Conservation (phyloP, 53 echinoderm and acorn worm species). For the Astropecten irregularis region DNA sequence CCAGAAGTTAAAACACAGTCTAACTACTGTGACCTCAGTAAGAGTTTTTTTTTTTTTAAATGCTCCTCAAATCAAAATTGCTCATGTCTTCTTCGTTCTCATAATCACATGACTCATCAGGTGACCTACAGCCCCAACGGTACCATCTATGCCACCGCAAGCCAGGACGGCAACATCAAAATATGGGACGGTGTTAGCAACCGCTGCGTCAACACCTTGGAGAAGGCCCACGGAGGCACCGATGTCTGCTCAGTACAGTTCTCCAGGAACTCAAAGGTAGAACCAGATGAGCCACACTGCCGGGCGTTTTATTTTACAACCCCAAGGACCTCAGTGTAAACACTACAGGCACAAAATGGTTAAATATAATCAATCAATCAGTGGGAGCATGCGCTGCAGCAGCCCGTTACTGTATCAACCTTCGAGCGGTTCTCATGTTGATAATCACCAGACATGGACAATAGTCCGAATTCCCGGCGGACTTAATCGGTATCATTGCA, state of each 20-base stretch:
- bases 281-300: too few species aligned
- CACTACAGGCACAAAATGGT: background rate
- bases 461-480: too few species aligned
- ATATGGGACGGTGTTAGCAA: slow-evolving; percentile 97
- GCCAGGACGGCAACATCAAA: slow-evolving; percentile 88
- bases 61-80: too few species aligned
- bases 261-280: slow-evolving; percentile 94
- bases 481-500: too few species aligned
- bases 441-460: too few species aligned
- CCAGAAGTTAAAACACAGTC: too few species aligned
- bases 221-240: slow-evolving; percentile 85
- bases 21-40: too few species aligned
- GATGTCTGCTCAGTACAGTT: slow-evolving; percentile 90
- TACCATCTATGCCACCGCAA: slow-evolving; percentile 78
- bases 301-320: background rate
- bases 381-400: too few species aligned
- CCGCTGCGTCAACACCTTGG: slow-evolving; percentile 86
- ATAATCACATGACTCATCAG: slow-evolving; percentile 34
- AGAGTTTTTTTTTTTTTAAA: too few species aligned
- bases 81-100: background rate
- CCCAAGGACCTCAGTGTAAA: background rate
- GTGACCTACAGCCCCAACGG: slow-evolving; percentile 84
- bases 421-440: too few species aligned
- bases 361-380: too few species aligned
- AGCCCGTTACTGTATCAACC: too few species aligned